Base-by-base conservation (phyloP, 2,113 vertebrate genomes). In the Neopipo cinnamomea region DNA sequence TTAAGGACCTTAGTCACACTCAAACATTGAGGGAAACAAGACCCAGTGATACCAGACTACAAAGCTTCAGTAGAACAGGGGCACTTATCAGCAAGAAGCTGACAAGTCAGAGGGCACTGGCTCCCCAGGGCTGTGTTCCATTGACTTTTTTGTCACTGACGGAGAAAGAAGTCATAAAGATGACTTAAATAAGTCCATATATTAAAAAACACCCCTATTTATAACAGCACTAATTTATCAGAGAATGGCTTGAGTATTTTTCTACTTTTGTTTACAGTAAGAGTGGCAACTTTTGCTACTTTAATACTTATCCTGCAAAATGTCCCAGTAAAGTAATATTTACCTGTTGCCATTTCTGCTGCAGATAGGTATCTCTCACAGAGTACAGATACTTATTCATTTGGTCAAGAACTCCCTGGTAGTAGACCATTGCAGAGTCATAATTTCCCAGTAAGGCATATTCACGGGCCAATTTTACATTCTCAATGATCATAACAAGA, bases 371-470 rank as follows among this genome's bases (percentile, higher is more conserved):
- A 72, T 99, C 99, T 88, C 98, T 98, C 62, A 99, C 97, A 4
- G 98, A 98, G 95, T 98, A 99, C 20, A 98, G 92, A 63, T 99
- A 98, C 49, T 99, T 99, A 84, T 98, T 99, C 97, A 99, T 99
- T 94, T 99, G 99, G 77, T 99, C 99, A 59, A 99, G 98, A 65
- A 99, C 97, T 68, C 99, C 99, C 53, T 99, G 98, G 80, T 99
- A 99, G 91, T 99, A 99, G 53, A 99, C 99, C 91, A 98, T 98
- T 0, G 99, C 99, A 24, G 99, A 99, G 94, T 98, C 99, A 53
- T 99, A 99, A 97, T 99, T 99, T 81, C 99, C 99, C 96, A 99
- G 98, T 84, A 99, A 88, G 9, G 99, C 99, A 87, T 99, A 99
- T 92, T 99, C 99, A 39, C 99, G 98, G 73, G 99, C 99, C 97